These are phyloP conservation scores for Marisa cornuarietis DNA, from an alignment of 1,140 invertebrate species.

Conservation along the genomic window DNA sequence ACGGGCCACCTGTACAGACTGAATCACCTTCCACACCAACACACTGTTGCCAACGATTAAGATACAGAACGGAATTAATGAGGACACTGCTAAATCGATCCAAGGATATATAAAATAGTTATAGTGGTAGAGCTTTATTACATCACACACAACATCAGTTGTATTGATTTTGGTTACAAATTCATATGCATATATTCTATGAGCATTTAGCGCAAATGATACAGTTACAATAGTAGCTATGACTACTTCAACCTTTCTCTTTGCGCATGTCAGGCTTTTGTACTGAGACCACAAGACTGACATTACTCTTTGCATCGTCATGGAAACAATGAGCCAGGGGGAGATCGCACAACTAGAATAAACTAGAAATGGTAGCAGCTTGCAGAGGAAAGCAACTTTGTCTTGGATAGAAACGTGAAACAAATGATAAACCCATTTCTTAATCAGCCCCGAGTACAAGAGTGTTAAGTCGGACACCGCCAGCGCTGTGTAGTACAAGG, in stretches of 20 bases:
- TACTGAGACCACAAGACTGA: slow-evolving; percentile 35
- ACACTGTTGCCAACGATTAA: too few species aligned
- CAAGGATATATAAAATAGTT: too few species aligned
- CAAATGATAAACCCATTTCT: slow-evolving; percentile 29
- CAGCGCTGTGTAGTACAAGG: slow-evolving; percentile 13
- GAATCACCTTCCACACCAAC: too few species aligned
- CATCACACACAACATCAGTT: too few species aligned
- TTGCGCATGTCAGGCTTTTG: not conserved
- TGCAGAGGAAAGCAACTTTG: slow-evolving; percentile 19
- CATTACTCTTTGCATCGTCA: slow-evolving; percentile 35
- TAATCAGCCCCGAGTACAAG: slow-evolving; percentile 26
- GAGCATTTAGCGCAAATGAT: too few species aligned
- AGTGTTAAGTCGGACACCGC: slow-evolving; percentile 26
- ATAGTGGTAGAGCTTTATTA: too few species aligned
- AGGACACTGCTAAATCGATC: too few species aligned
- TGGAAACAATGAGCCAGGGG: slow-evolving; percentile 29
- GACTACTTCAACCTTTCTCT: too few species aligned
- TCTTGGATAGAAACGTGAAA: slow-evolving; percentile 26
- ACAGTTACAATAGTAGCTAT: too few species aligned
- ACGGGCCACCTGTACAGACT: not conserved
- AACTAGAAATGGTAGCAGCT: slow-evolving; percentile 22
- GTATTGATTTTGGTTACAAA: too few species aligned
- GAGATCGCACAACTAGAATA: slow-evolving; percentile 26
- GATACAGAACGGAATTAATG: not conserved
- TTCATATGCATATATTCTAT: too few species aligned